Base-by-base conservation (phyloP, 2,113 vertebrate species). In the Hiodon tergisus region DNA sequence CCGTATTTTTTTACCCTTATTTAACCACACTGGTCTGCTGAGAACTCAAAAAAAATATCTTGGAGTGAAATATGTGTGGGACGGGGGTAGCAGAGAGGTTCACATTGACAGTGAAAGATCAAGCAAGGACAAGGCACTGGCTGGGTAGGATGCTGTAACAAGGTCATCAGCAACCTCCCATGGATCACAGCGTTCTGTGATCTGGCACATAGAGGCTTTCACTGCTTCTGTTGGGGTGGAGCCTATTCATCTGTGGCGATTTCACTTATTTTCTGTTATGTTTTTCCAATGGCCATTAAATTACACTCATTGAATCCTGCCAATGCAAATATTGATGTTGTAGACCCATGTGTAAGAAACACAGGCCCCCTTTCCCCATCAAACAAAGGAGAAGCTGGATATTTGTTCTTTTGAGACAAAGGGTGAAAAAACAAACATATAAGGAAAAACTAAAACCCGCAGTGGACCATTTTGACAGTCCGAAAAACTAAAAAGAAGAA, bases 241-340 rank as follows among this genome's bases (percentile, higher is more conserved):
- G 11, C 46, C 58, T 14, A 51, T 11, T 74, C 2, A 6, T 71
- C 46, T n/a, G 31, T 69, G 31, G 17, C 57, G 46, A 3, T 66
- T 46, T 47, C 74, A 60, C 17, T 54, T 16, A 31, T 47, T 65
- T 50, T 72, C 68, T 68, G 62, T 67, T 76, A 55, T 74, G 31
- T 65, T 72, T 57, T 67, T 66, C 75, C 68, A 58, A 53, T 67
- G 54, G 50, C 61, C 16, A 5, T 78, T 53, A 65, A 65, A 54
- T 68, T 68, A 71, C 57, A 71, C 60, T 71, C 71, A 11, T 16
- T 50, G 71, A 67, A 59, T 67, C 76, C 46, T 11, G 58, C 76
- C 69, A 79, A 76, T 68, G 68, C 76, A 76, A 77, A 79, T 78
- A 80, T 80, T 80, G 76, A 80, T 48, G 72, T 74, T 73, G 58